Base-by-base conservation (phyloP, 1,140 invertebrate species). In the Hyphantria cunea region DNA sequence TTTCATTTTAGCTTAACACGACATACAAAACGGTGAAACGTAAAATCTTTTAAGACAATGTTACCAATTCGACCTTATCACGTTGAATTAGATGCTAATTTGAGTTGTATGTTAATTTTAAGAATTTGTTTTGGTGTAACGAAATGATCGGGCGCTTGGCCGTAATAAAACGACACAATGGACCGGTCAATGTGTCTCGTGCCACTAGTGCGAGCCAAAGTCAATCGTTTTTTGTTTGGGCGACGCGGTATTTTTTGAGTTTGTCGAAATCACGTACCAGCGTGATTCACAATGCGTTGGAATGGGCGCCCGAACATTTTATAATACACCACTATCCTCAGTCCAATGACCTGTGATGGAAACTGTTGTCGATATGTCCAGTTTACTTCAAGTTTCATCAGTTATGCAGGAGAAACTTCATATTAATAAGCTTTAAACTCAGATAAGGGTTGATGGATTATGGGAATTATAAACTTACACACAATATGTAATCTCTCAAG, bases 151-250 rank as follows among this genome's bases (percentile, higher is more conserved):
- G 73, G 70, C 71, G 71, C 67, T 71, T 65, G 66, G 58, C 63
- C 62, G 61, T 74, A 82, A 82, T 79, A 84, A 82, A 80, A 85
- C 68, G 70, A 81, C 59, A 81, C 72, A 85, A 78, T 78, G 68
- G 62, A 71, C 69, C 74, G 79, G 77, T 77, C 78, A 79, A 76
- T 79, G 76, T 84, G 82, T 79, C 84, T 85, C 82, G 84, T 87
- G 84, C 84, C 82, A 84, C 73, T 69, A 73, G 73, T 82, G 68
- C 63, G 65, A 68, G 61, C 64, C 70, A 63, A 58, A 78, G 68
- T 51, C 37, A 64, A 47, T 45, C 42, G 65, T 67, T 78, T 78
- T 82, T 78, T 81, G 62, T 61, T 45, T 37, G 45, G 17, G 51
- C 54, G 49, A 48, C 32, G 25, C 48, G 59, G 50, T 47, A 64